Conservation (phyloP, 1,140 invertebrate genomes). For the Leptopilina clavipes region DNA sequence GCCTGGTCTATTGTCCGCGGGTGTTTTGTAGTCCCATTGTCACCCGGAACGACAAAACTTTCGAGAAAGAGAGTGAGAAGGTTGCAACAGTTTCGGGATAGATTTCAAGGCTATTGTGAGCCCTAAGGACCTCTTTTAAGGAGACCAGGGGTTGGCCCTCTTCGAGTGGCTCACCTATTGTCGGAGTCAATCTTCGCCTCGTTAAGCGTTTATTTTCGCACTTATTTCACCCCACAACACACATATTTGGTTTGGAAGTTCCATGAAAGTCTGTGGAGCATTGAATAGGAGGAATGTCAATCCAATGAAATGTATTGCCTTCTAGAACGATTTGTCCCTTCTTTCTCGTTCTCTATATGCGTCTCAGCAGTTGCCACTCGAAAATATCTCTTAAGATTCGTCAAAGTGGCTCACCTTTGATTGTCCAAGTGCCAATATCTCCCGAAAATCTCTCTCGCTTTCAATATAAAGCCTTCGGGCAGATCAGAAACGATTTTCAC, state of each 20-base stretch:
- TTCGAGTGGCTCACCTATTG: slow-evolving; percentile 61
- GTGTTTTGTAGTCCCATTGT: slow-evolving; percentile 51
- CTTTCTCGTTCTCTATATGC: background rate
- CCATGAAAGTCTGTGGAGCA: slow-evolving; percentile 43
- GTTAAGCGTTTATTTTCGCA: slow-evolving; percentile 74
- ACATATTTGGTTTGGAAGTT: slow-evolving; percentile 48
- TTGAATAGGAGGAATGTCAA: slow-evolving; percentile 46
- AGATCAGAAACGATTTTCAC: slow-evolving; percentile 18
- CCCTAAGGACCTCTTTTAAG: slow-evolving; percentile 53
- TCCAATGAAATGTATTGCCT: slow-evolving; percentile 47
- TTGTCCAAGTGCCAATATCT: slow-evolving; percentile 41
- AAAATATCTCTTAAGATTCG: slow-evolving; percentile 41
- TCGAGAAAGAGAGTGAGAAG: slow-evolving; percentile 45
- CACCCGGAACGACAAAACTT: slow-evolving; percentile 50
- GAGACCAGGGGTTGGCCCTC: slow-evolving; percentile 51
- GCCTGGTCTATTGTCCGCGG: slow-evolving; percentile 55
- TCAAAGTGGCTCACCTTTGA: slow-evolving; percentile 44
- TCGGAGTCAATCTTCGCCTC: slow-evolving; percentile 74
- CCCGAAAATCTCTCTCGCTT: slow-evolving; percentile 38
- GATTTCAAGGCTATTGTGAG: slow-evolving; percentile 59
- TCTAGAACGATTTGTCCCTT: slow-evolving; percentile 53
- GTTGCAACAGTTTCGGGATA: slow-evolving; percentile 53
- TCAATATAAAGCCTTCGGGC: slow-evolving; percentile 8
- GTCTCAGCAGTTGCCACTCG: slow-evolving; percentile 32
- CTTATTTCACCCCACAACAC: slow-evolving; percentile 57